These are phyloP conservation scores for Leptinotarsa haldemani DNA, from an alignment of 2,888 invertebrate species.

Conservation along the genomic window DNA sequence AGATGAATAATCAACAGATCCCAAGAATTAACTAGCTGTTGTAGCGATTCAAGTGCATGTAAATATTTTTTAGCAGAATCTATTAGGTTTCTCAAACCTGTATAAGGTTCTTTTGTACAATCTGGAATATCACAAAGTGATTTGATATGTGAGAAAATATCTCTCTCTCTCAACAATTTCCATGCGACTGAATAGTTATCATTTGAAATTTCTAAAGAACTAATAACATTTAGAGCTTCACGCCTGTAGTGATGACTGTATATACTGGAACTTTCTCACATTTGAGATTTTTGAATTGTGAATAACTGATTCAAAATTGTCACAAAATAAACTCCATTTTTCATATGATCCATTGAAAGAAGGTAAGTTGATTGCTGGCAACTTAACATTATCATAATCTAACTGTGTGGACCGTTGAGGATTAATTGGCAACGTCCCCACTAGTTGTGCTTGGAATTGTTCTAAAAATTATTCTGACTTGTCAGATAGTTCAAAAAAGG, in stretches of 20 bases:
- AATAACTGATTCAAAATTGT: constrained; percentile 2
- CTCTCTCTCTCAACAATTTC: not conserved
- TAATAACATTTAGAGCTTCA: not conserved
- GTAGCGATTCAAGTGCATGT: not conserved
- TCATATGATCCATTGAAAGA: constrained; percentile 2
- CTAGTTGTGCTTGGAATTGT: too few relatives aligned
- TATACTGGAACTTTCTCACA: not conserved
- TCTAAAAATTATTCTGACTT: too few relatives aligned
- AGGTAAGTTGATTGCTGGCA: not conserved
- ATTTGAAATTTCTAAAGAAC: not conserved
- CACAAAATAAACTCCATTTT: not conserved
- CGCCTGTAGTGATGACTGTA: not conserved
- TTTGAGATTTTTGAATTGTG: not conserved
- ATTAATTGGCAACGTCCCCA: too few relatives aligned
- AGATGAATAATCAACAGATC: not conserved
- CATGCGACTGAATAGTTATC: constrained; percentile 6
- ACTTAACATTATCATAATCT: too few relatives aligned
- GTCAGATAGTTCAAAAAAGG: too few relatives aligned
- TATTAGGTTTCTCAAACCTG: not conserved
- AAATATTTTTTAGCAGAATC: not conserved
- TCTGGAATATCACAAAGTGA: constrained; percentile 1
- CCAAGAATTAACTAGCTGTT: not conserved
- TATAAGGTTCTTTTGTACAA: constrained; percentile 1
- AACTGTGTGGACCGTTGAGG: too few relatives aligned
- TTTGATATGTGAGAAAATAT: not conserved